Percentiles rank a stretch among this genome's conserved stretches.
These are phyloP conservation scores for Ranitomeya imitator DNA, from an alignment of 2,113 vertebrate genomes.

Conservation along the genomic window DNA sequence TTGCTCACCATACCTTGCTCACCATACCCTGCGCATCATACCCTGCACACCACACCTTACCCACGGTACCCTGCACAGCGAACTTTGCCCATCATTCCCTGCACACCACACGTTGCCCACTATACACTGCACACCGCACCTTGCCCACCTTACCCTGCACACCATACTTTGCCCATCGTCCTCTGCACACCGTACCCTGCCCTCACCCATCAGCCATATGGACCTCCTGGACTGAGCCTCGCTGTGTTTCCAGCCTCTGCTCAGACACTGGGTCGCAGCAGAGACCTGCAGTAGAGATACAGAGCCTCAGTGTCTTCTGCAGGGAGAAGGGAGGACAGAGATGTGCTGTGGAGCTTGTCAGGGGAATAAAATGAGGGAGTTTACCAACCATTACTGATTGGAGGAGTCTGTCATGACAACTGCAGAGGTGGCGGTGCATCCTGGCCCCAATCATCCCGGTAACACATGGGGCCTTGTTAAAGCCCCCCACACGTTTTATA, in stretches of 20 bases:
- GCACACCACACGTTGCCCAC: too few relatives aligned
- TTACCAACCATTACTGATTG: constrained; percentile 27
- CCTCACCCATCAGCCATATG: too few relatives aligned
- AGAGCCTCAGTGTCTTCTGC: constrained; percentile 13
- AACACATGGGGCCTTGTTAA: constrained; percentile 7
- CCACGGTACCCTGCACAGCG: too few relatives aligned
- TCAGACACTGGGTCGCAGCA: constrained; percentile 41
- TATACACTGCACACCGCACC: too few relatives aligned
- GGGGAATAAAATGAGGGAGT: constrained; percentile 49
- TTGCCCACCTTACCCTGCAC: too few relatives aligned
- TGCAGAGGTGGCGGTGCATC: constrained; percentile 5
- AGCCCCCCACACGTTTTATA: background rate
- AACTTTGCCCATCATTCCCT: too few relatives aligned
- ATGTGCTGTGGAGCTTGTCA: background rate
- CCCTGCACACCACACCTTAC: too few relatives aligned
- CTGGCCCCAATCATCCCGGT: background rate
- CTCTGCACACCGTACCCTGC: too few relatives aligned
- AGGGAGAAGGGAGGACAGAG: background rate
- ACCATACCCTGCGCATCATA: too few relatives aligned
- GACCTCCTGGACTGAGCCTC: background rate
- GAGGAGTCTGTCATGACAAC: constrained; percentile 48
- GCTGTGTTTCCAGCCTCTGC: background rate
- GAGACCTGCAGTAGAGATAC: constrained; percentile 32
- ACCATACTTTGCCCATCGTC: too few relatives aligned
- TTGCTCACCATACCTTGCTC: too few relatives aligned